Evolutionary conservation across 1,140 invertebrate species (phyloP).

Genomic region (Himalopsyche phryganea): DNA sequence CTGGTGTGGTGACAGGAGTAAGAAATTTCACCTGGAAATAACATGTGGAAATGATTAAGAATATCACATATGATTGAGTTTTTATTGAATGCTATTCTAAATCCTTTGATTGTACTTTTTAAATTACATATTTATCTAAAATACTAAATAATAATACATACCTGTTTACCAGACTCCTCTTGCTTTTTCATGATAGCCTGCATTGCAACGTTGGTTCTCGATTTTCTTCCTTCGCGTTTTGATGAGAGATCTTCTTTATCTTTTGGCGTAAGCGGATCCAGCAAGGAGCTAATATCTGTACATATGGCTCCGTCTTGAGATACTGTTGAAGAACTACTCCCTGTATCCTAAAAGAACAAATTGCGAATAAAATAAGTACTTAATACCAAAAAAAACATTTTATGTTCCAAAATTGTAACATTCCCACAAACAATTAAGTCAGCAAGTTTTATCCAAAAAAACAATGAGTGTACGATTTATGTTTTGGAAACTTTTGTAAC

Average conservation of each 20-base stretch:
- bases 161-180: slow-evolving; percentile 60
- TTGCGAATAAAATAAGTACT: too few relatives aligned
- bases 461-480: too few relatives aligned
- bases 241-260: slow-evolving; percentile 35
- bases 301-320: slow-evolving; percentile 32
- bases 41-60: neutral
- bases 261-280: slow-evolving; percentile 13
- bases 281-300: slow-evolving; percentile 24
- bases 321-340: slow-evolving; percentile 31
- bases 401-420: too few relatives aligned
- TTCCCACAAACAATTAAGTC: too few relatives aligned
- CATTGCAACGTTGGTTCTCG: slow-evolving; percentile 68
- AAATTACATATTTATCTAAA: too few relatives aligned
- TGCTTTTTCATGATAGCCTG: slow-evolving; percentile 69
- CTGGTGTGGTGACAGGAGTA: slow-evolving; percentile 54
- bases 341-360: slow-evolving; percentile 22
- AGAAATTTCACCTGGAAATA: slow-evolving; percentile 54
- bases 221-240: slow-evolving; percentile 30
- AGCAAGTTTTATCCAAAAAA: neutral
- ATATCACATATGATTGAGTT: neutral
- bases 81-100: too few relatives aligned
- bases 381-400: too few relatives aligned
- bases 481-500: too few relatives aligned
- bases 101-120: too few relatives aligned
- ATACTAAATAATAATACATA: too few relatives aligned